Evolutionary conservation across 2,113 vertebrate genomes (phyloP), one percentile per base, ranked within the genome.

Genomic region (Apaloderma vittatum): DNA sequence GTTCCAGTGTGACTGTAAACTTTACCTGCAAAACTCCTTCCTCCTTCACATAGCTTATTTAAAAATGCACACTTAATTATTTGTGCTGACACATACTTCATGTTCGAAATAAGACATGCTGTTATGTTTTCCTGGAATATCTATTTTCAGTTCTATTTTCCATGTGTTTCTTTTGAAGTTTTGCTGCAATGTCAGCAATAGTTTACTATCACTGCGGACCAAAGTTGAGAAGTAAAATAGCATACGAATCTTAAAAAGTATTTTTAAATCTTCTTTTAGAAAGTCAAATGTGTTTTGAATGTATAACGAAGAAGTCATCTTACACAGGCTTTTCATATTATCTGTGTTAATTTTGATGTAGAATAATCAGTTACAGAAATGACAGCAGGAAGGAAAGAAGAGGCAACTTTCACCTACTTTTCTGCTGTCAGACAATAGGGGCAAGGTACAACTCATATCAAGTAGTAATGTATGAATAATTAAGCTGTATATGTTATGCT

Each of bases 401-500:
- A 67, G 46, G 51, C 27, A 92, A 89, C 92, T 96, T 92, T 82
- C 40, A 91, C 90, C 88, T 90, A 49, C 65, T 87, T 95, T 57
- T 68, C 30, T 91, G 24, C 61, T 84, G 66, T 37, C 87, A 94
- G 49, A 87, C 58, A 88, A 9, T 68, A 76, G 40, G 55, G 32
- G 11, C 86, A 93, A 96, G 65, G 94, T 72, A 37, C 66, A 78
- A 26, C 79, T 95, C 27, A 3, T 96, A 91, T 95, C 66, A 75
- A 92, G 66, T 90, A 92, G 63, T 78, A 62, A 87, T 72, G 40
- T 91, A 76, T 92, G 83, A 97, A 91, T 97, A 94, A 94, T 94
- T 94, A 97, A 94, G 46, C 88, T 87, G 57, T 75, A 43, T 94
- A 18, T 91, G 66, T 94, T 92, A 85, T 73, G 83, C 76, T 93